These are phyloP conservation scores for Dendrocincla tyrannina DNA, from an alignment of 2,797 vertebrate genomes.

Conservation along the genomic window DNA sequence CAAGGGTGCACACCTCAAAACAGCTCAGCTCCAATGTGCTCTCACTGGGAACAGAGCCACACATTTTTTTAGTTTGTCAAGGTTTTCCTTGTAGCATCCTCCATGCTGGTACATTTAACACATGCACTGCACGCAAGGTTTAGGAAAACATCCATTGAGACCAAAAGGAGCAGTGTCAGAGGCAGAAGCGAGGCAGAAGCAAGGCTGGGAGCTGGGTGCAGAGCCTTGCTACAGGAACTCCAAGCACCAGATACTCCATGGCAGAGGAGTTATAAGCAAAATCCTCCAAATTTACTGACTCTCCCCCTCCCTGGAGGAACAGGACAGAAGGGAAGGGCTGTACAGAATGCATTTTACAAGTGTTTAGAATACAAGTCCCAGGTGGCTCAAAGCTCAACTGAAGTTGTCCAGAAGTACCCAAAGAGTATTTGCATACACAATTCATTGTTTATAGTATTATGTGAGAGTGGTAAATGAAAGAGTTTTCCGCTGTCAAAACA, in stretches of 20 bases:
- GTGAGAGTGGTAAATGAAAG: background rate
- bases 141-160: background rate
- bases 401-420: background rate
- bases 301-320: background rate
- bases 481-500: slow-evolving; percentile 10
- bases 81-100: background rate
- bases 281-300: background rate
- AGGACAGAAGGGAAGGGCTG: background rate
- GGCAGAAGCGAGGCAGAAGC: background rate
- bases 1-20: background rate
- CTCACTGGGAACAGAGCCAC: background rate
- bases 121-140: background rate
- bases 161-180: background rate
- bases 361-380: background rate
- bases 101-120: accelerated
- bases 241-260: background rate
- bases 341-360: background rate
- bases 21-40: background rate
- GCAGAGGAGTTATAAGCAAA: background rate
- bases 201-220: background rate
- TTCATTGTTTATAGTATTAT: background rate
- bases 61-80: background rate
- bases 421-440: background rate
- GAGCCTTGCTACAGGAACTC: background rate
- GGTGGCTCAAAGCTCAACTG: background rate